phyloP scores from a whole-genome alignment of 2,797 vertebrate species.

The Aselliscus stoliczkanus region DNA sequence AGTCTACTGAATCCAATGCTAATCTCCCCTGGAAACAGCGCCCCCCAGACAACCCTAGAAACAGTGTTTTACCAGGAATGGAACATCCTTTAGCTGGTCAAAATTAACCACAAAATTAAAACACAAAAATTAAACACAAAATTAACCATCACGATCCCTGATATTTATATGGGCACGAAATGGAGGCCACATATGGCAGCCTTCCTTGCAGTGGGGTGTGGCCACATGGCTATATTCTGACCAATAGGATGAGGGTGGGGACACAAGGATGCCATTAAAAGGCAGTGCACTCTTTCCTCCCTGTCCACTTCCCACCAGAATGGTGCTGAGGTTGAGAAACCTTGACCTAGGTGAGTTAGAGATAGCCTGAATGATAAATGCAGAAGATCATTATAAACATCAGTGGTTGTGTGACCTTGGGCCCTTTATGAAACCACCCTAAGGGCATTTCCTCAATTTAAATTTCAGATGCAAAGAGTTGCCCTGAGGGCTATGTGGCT shows the following conservation, averaged over 20 bases:
- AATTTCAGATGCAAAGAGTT: neutral
- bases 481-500: accelerated
- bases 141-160: neutral
- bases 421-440: neutral
- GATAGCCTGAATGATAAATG: neutral
- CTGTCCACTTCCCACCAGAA: too few species aligned
- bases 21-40: neutral
- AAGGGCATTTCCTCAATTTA: neutral
- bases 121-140: neutral
- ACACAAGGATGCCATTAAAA: too few species aligned
- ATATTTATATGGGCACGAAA: neutral
- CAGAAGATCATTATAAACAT: neutral
- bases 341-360: too few species aligned
- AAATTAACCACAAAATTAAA: too few species aligned
- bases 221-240: too few species aligned
- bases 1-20: neutral
- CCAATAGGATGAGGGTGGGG: neutral
- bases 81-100: too few species aligned
- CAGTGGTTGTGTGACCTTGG: neutral
- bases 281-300: too few species aligned
- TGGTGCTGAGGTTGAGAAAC: too few species aligned
- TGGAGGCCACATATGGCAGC: neutral
- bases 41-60: too few species aligned
- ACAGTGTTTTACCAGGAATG: too few species aligned
- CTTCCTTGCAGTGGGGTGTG: too few species aligned